Base-by-base conservation (phyloP, 2,888 invertebrate genomes). In the Lamellibrachia columna region DNA sequence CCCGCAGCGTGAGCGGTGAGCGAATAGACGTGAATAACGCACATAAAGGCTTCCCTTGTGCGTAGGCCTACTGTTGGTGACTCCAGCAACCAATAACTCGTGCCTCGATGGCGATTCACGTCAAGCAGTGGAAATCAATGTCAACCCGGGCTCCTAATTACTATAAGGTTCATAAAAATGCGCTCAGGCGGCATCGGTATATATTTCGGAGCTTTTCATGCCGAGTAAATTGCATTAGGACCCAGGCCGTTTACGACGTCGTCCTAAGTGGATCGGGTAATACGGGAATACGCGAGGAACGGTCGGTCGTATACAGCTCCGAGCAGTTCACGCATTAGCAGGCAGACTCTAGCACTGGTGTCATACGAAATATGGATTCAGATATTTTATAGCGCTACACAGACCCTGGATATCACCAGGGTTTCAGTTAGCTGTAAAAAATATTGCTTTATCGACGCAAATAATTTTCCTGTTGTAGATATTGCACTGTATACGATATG, bases 201-300 rank as follows among this genome's bases (percentile, higher is more conserved):
- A 75, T 75, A 40, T 75, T 75, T 22, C 75, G 75, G 15, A 22
- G 75, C 75, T 75, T 75, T 75, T 75, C 75, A 75, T 75, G 11
- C 75, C 75, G 22, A 75, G 75, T 75, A 75, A 75, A 75, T 75
- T 75, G 75, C 75, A 75, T 75, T 75, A 75, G n/a, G 75, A n/a
- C 75, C 22, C 75, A n/a, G 22, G 2, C 75, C 75, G 75, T 75
- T 75, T 75, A 75, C 75, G 75, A 75, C 15, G 22, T 11, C 22
- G 75, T n/a, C 22, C 22, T 75, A 75, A 75, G 75, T 75, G 75
- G 75, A 11, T 75, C 11, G 75, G 75, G 75, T 22, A 22, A 75
- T 75, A 6, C 75, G 75, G 3, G 15, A 6, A 6, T 2, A 1
- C 75, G 15, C 6, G 15, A 15, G 6, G 75, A 75, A 3, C 22